Evolutionary conservation across 2,888 invertebrate species (phyloP).

Genomic region (Drosophila atripex): DNA sequence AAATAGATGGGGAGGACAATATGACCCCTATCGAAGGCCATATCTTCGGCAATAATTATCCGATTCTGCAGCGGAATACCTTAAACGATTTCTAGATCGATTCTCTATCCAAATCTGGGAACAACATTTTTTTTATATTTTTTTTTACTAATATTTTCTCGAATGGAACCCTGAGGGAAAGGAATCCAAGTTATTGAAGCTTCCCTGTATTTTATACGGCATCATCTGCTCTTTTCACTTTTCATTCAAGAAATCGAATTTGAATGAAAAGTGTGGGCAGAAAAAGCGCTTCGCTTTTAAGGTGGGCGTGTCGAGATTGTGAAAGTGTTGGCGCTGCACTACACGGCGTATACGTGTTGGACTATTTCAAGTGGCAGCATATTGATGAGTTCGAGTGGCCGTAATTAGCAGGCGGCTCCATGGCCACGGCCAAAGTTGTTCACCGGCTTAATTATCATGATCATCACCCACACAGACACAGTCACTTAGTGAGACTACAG

Average conservation of each 20-base stretch:
- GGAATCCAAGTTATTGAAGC: background rate
- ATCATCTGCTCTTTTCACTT: slow-evolving; percentile 31
- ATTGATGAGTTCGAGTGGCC: slow-evolving; percentile 64
- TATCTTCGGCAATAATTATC: too few species aligned
- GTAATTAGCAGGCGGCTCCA: slow-evolving; percentile 65
- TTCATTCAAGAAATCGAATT: slow-evolving; percentile 49
- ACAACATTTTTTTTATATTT: background rate
- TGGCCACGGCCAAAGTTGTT: slow-evolving; percentile 60
- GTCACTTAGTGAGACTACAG: background rate
- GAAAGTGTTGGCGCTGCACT: slow-evolving; percentile 54
- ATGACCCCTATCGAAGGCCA: too few species aligned
- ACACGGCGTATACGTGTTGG: slow-evolving; percentile 51
- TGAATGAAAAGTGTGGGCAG: slow-evolving; percentile 40
- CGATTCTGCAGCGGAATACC: background rate
- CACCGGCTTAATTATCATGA: slow-evolving; percentile 57
- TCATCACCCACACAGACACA: slow-evolving; percentile 34
- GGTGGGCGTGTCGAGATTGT: slow-evolving; percentile 45
- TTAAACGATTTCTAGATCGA: background rate
- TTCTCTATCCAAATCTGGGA: too few species aligned
- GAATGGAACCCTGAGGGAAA: background rate
- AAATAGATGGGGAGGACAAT: background rate
- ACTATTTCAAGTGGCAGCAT: slow-evolving; percentile 54
- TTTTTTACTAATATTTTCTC: background rate
- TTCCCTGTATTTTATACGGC: background rate
- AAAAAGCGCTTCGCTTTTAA: slow-evolving; percentile 9